Percentiles rank a stretch among this genome's conserved stretches.
phyloP scores from a whole-genome alignment of 1,140 invertebrate species.

The Bicyclus anynana region DNA sequence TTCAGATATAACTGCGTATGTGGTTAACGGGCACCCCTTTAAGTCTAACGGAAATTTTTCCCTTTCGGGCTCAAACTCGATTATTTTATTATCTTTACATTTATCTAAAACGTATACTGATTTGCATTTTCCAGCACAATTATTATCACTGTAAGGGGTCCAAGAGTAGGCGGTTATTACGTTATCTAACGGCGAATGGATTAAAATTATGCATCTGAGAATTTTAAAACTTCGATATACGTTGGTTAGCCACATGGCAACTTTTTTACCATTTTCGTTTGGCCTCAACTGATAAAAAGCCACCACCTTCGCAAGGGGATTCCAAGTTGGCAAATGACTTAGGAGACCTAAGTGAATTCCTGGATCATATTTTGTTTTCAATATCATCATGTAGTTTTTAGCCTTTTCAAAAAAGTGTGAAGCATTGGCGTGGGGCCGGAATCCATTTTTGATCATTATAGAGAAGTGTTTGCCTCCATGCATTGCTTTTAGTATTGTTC shows the following conservation, averaged over 20 bases:
- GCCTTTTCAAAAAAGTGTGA: conserved; percentile 76
- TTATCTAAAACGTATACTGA: conserved; percentile 64
- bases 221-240: conserved; percentile 59
- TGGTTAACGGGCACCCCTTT: conserved; percentile 65
- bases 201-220: conserved; percentile 63
- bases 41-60: conserved; percentile 64
- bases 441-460: conserved; percentile 73
- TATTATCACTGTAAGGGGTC: conserved; percentile 65
- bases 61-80: conserved; percentile 45
- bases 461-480: conserved; percentile 69
- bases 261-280: conserved; percentile 42
- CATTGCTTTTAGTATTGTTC: conserved; percentile 62
- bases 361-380: conserved; percentile 67
- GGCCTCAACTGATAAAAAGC: conserved; percentile 58
- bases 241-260: conserved; percentile 62
- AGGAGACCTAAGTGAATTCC: conserved; percentile 61
- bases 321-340: conserved; percentile 71
- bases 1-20: conserved; percentile 66
- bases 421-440: conserved; percentile 65
- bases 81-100: conserved; percentile 57
- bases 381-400: conserved; percentile 76
- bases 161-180: conserved; percentile 67
- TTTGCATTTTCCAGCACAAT: conserved; percentile 65
- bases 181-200: conserved; percentile 46
- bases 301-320: conserved; percentile 72